These are phyloP conservation scores for Burhinus oedicnemus DNA, from an alignment of 2,113 vertebrate genomes.

Conservation along the genomic window DNA sequence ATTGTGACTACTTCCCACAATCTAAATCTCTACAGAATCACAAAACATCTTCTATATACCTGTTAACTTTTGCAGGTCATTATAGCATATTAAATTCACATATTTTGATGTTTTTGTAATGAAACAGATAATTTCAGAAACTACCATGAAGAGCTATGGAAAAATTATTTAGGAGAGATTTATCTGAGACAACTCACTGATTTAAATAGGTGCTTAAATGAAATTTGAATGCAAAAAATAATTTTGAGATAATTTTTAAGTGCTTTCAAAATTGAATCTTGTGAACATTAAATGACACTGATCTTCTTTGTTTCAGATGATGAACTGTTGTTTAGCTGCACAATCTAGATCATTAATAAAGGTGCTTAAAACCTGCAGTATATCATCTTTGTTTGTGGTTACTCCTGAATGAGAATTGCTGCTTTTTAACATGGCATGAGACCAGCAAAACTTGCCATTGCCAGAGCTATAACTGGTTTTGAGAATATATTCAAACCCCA, in stretches of 20 bases:
- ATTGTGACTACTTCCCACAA: neutral
- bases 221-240: neutral
- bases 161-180: neutral
- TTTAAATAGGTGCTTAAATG: neutral
- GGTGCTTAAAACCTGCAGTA: neutral
- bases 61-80: neutral
- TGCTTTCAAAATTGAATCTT: neutral
- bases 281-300: neutral
- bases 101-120: neutral
- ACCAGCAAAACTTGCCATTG: neutral
- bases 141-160: neutral
- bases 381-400: neutral
- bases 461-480: neutral
- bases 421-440: neutral
- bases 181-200: neutral
- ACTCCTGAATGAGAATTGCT: neutral
- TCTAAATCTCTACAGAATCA: neutral
- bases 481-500: neutral
- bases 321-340: neutral
- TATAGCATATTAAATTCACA: neutral
- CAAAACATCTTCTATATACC: neutral
- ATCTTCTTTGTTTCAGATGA: neutral
- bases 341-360: neutral
- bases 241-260: neutral
- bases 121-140: neutral